Base-by-base conservation (phyloP, 2,113 vertebrate species). In the Xenopus borealis region DNA sequence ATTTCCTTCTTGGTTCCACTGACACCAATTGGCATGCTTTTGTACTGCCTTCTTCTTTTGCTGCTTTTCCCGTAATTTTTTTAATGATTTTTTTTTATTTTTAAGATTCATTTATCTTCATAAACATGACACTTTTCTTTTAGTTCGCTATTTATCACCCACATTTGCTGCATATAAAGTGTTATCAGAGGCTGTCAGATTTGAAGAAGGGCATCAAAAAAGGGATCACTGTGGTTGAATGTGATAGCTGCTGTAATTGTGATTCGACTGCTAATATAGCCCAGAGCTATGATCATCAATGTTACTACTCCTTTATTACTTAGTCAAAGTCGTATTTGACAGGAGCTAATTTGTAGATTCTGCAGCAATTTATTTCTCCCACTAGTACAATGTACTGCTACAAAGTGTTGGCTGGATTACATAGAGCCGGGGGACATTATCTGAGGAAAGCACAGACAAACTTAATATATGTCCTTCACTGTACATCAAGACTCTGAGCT, bases 221-320 rank as follows among this genome's bases (percentile, higher is more conserved):
- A 65, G 2, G 13, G 53, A 64, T 27, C 62, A 52, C 53, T 53
- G 18, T 40, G 27, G 27, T 44, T 33, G 47, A 12, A 65, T 53
- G 62, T 55, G 61, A 64, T 55, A 64, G 33, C 46, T 52, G 61
- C 13, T 63, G 62, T 72, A 63, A 72, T 65, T 72, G 61, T 65
- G 44, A 72, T 72, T 72, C 10, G 17, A 40, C 11, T 64, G 23
- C 1, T 46, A 47, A 65, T 18, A 65, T 55, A 16, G 61, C 70
- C 70, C 19, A 11, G 27, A 55, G 61, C 45, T 47, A 55, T 64
- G 33, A 17, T 44, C 16, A 53, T 19, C 45, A 18, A 30, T 10
- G 33, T 72, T 46, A 18, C 47, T 55, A 19, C 33, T 53, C 16
- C 20, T 45, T 63, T 72, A 53, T 72, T 40, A 40, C 27, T 72